A percentile compares a stretch with the other conserved stretches of the same genome.
Conservation (phyloP, 1,140 invertebrate genomes). For the Polypedilum pembai region DNA sequence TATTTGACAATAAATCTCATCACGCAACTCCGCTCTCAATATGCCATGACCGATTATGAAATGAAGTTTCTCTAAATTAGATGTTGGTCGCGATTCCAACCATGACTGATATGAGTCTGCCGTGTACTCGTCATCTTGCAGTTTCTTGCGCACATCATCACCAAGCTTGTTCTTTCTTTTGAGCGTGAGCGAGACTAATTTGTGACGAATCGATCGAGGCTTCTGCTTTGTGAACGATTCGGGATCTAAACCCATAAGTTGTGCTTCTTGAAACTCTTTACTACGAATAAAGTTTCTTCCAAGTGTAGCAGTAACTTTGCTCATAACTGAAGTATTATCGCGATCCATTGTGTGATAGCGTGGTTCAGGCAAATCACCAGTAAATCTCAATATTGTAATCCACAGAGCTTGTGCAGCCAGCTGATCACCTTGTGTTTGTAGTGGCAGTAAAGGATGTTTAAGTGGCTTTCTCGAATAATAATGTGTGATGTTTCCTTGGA, state of each 20-base stretch:
- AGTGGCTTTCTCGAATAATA: conserved; percentile 89
- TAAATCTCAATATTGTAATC: conserved; percentile 96
- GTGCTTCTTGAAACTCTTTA: conserved; percentile 95
- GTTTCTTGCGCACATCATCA: conserved; percentile 79
- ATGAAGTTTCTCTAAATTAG: conserved; percentile 96
- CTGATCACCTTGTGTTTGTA: conserved; percentile 94
- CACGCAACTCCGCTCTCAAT: conserved; percentile 85
- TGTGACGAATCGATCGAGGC: conserved; percentile 84
- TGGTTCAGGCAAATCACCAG: conserved; percentile 93
- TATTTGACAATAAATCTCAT: conserved; percentile 99
- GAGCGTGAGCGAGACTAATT: conserved; percentile 89
- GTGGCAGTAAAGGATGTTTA: conserved; percentile 83
- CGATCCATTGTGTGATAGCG: conserved; percentile 90
- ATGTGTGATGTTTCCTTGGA: conserved; percentile 91
- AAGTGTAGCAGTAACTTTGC: conserved; percentile 94
- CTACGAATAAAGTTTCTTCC: conserved; percentile 93
- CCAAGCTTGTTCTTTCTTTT: conserved; percentile 96
- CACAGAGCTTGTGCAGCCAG: conserved; percentile 94
- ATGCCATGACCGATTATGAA: conserved; percentile 99
- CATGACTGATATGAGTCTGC: conserved; percentile 92
- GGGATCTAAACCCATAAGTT: conserved; percentile 90
- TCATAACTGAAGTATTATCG: conserved; percentile 97
- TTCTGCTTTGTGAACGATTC: conserved; percentile 77
- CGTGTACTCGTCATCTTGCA: conserved; percentile 85
- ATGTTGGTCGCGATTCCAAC: conserved; percentile 92